A percentile compares a stretch with the other conserved stretches of the same genome.
phyloP scores from a whole-genome alignment of 1,140 invertebrate species.

The Heliconius melpomene region DNA sequence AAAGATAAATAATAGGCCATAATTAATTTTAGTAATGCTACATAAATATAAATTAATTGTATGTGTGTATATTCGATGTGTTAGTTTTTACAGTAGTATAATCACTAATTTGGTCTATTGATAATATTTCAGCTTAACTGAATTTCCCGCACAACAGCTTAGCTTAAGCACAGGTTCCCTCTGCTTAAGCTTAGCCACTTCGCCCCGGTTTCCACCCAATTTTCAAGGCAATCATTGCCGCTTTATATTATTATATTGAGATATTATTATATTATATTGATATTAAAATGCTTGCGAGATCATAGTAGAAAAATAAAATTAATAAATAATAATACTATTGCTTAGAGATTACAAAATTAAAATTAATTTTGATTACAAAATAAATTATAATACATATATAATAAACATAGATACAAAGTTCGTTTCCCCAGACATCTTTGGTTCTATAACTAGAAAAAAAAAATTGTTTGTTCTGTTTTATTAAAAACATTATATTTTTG shows the following conservation, averaged over 20 bases:
- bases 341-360: no score
- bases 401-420: no score
- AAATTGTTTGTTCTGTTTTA: not conserved
- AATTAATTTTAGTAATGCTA: not conserved
- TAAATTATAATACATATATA: no score
- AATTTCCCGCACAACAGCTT: no score
- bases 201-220: no score
- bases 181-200: no score
- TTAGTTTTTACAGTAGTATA: not conserved
- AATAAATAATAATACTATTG: not conserved
- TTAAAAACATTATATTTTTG: not conserved
- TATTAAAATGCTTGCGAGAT: not conserved
- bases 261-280: not conserved
- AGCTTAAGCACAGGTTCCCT: no score
- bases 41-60: not conserved
- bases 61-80: not conserved
- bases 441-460: no score
- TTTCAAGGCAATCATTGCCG: no score
- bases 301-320: not conserved
- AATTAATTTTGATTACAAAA: no score
- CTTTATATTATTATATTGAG: not conserved
- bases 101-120: not conserved
- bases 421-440: no score
- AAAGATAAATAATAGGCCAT: constrained; percentile 1
- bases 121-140: not conserved